Conservation (phyloP, 2,797 vertebrate genomes). For the Molossus molossus region DNA sequence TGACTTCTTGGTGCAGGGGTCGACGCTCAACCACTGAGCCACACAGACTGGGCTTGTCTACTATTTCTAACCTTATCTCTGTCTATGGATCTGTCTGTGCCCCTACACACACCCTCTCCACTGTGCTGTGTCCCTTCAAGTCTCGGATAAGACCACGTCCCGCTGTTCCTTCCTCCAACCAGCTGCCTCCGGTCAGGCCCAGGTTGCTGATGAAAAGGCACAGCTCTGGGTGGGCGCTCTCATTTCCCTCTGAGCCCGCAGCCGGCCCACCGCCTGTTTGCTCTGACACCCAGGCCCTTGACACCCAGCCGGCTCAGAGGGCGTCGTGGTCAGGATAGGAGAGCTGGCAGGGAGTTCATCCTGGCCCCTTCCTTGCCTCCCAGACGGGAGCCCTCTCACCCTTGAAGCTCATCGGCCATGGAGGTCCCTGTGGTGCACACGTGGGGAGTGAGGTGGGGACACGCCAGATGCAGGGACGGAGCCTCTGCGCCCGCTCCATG, state of each 20-base stretch:
- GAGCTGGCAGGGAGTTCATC: not conserved
- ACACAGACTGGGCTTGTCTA: no score
- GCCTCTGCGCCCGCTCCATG: not conserved
- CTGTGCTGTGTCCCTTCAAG: not conserved
- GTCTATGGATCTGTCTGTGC: not conserved
- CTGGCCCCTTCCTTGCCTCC: not conserved
- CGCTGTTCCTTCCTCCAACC: not conserved
- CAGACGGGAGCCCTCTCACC: not conserved
- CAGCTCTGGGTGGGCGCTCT: not conserved
- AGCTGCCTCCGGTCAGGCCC: not conserved
- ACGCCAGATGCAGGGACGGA: fast-evolving
- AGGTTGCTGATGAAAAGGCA: not conserved
- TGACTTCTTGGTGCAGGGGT: no score
- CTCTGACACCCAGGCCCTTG: constrained; percentile 66
- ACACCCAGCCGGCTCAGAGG: not conserved
- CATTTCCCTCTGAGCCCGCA: constrained; percentile 62
- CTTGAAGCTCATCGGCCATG: fast-evolving
- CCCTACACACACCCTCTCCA: no score
- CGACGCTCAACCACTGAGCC: no score
- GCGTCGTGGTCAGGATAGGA: not conserved
- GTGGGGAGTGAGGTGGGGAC: no score
- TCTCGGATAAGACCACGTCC: not conserved
- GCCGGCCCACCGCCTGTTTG: constrained; percentile 50
- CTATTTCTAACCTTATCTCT: not conserved
- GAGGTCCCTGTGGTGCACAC: not conserved